Evolutionary conservation across 1,140 invertebrate genomes (phyloP).

Genomic region (Eufriesea mexicana): DNA sequence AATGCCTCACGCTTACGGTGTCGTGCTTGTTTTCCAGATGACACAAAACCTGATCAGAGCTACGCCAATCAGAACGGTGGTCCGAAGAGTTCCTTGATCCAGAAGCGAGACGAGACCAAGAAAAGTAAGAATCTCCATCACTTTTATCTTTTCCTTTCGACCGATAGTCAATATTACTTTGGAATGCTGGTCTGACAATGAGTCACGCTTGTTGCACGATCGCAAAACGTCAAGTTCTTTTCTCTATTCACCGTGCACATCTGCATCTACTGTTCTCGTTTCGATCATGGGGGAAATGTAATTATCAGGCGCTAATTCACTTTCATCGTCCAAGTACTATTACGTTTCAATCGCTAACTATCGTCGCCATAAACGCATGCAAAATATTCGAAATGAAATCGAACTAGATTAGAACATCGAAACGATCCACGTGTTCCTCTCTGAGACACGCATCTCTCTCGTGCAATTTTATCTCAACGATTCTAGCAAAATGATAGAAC

Average conservation of each 20-base stretch:
- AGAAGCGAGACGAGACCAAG: slow-evolving; percentile 59
- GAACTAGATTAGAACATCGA: neutral
- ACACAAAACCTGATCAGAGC: slow-evolving; percentile 67
- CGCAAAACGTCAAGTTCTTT: slow-evolving; percentile 22
- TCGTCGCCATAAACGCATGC: neutral
- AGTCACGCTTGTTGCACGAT: slow-evolving; percentile 65
- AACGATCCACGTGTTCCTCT: too few relatives aligned
- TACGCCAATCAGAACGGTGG: slow-evolving; percentile 74
- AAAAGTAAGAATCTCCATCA: slow-evolving; percentile 66
- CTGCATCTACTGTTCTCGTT: neutral
- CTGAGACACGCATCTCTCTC: neutral
- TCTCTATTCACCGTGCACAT: slow-evolving; percentile 31
- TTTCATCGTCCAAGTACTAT: neutral
- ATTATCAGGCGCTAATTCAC: neutral
- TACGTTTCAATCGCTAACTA: neutral
- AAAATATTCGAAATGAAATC: neutral
- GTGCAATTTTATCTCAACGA: neutral
- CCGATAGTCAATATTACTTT: slow-evolving; percentile 27
- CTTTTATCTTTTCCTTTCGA: neutral
- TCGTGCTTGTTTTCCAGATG: slow-evolving; percentile 70
- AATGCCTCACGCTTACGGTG: neutral
- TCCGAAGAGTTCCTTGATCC: slow-evolving; percentile 64
- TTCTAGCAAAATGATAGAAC: neutral
- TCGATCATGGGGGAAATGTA: neutral
- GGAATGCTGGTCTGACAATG: slow-evolving; percentile 46